phyloP scores from a whole-genome alignment of 2,888 invertebrate genomes.

The Glomeris marginata region DNA sequence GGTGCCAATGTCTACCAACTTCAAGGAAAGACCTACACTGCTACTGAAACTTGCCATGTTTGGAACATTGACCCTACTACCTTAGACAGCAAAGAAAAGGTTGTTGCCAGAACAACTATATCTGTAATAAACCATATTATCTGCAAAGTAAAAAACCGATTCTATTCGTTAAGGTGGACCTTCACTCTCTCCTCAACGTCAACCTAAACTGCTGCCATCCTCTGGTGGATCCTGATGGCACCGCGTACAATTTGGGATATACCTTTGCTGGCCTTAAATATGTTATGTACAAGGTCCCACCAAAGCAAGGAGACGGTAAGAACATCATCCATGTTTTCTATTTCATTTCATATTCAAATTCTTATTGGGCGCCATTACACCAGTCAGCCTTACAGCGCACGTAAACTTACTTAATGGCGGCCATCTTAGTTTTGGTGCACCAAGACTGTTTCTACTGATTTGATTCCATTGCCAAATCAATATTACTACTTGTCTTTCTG shows the following conservation, averaged over 20 bases:
- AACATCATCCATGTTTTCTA: too few species aligned
- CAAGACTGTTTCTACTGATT: too few species aligned
- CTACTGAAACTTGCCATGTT: slow-evolving; percentile 33
- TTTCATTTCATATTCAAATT: too few species aligned
- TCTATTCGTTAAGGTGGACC: slow-evolving; percentile 25
- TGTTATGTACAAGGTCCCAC: slow-evolving; percentile 20
- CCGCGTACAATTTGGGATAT: slow-evolving; percentile 33
- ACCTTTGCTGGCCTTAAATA: slow-evolving; percentile 27
- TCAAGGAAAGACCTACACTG: slow-evolving; percentile 33
- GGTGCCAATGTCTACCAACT: slow-evolving; percentile 31
- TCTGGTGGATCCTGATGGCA: slow-evolving; percentile 29
- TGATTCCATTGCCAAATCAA: too few species aligned
- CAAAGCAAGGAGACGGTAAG: slow-evolving; percentile 2
- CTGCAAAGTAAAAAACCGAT: too few species aligned
- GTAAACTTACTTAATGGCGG: too few species aligned
- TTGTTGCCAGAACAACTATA: slow-evolving; percentile 20
- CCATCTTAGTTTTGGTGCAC: too few species aligned
- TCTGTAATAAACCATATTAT: too few species aligned
- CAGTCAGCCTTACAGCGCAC: too few species aligned
- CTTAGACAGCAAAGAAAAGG: slow-evolving; percentile 30
- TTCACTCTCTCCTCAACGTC: slow-evolving; percentile 28
- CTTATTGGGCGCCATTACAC: too few species aligned
- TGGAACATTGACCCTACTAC: slow-evolving; percentile 32
- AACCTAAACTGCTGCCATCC: slow-evolving; percentile 34
- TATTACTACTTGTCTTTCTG: too few species aligned